Percentiles rank a stretch among this genome's conserved stretches.
These are phyloP conservation scores for Pyralis farinalis DNA, from an alignment of 2,888 invertebrate genomes.

Conservation along the genomic window DNA sequence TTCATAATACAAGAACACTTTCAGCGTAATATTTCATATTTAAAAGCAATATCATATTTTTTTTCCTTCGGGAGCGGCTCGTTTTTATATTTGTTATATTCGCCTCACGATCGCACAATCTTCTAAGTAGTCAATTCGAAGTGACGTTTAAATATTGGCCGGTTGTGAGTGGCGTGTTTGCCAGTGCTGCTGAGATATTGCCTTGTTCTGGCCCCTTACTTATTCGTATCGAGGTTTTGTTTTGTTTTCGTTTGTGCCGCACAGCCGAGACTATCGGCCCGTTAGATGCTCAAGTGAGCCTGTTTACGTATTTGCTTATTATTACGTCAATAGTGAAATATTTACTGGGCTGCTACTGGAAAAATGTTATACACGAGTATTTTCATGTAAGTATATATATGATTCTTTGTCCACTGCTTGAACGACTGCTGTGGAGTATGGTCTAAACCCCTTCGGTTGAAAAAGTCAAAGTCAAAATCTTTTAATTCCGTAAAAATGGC, in stretches of 20 bases:
- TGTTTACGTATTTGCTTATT: too few relatives aligned
- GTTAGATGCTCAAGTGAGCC: too few relatives aligned
- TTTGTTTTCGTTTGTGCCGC: background rate
- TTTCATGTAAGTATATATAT: too few relatives aligned
- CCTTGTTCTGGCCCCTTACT: background rate
- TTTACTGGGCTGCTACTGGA: too few relatives aligned
- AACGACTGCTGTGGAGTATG: too few relatives aligned
- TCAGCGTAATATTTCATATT: conserved; percentile 68
- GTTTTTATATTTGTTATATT: conserved; percentile 28
- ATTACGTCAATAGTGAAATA: too few relatives aligned
- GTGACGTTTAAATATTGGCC: conserved; percentile 6
- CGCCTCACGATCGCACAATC: conserved; percentile 16
- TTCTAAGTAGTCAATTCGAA: conserved; percentile 3
- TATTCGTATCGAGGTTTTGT: background rate
- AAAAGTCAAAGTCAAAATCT: too few relatives aligned
- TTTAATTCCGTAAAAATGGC: too few relatives aligned
- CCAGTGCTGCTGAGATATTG: background rate
- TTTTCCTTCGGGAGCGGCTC: conserved; percentile 41
- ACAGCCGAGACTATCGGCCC: too few relatives aligned
- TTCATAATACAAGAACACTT: conserved; percentile 61
- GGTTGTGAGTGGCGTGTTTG: conserved; percentile 19
- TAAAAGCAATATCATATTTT: conserved; percentile 73
- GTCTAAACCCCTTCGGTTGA: too few relatives aligned
- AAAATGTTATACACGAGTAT: too few relatives aligned
- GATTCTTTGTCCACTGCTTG: too few relatives aligned